These are phyloP conservation scores for Lepidocyrtoides sp. DNA, from an alignment of 2,888 invertebrate genomes.

Conservation along the genomic window DNA sequence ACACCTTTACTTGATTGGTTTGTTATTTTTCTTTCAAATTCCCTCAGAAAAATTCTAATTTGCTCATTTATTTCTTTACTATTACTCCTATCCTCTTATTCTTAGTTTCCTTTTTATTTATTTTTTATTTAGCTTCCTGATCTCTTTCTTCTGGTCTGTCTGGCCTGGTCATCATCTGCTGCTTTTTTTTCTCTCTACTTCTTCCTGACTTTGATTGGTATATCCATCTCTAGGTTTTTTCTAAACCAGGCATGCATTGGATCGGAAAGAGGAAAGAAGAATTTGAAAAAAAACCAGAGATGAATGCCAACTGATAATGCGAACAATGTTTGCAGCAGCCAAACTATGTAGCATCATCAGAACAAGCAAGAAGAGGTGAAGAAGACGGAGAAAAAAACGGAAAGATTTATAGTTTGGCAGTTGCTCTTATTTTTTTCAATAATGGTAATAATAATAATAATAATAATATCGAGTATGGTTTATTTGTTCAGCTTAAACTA, in stretches of 20 bases:
- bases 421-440: constrained; percentile 56
- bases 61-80: constrained; percentile 62
- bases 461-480: constrained; percentile 62
- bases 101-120: no score
- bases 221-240: background rate
- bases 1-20: constrained; percentile 77
- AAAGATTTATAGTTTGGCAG: constrained; percentile 68
- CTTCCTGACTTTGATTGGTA: constrained; percentile 57
- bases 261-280: constrained; percentile 44
- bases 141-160: no score
- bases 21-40: constrained; percentile 52
- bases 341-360: constrained; percentile 39
- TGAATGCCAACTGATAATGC: constrained; percentile 63
- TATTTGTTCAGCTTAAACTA: constrained; percentile 54
- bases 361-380: background rate
- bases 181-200: background rate
- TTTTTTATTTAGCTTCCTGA: no score
- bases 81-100: background rate
- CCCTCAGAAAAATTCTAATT: constrained; percentile 64
- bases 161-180: constrained; percentile 67
- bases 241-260: background rate
- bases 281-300: constrained; percentile 15
- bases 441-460: constrained; percentile 48
- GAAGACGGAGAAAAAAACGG: constrained; percentile 29
- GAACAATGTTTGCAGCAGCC: constrained; percentile 57